Evolutionary conservation across 1,140 invertebrate genomes (phyloP).

Genomic region (Nasonia giraulti): DNA sequence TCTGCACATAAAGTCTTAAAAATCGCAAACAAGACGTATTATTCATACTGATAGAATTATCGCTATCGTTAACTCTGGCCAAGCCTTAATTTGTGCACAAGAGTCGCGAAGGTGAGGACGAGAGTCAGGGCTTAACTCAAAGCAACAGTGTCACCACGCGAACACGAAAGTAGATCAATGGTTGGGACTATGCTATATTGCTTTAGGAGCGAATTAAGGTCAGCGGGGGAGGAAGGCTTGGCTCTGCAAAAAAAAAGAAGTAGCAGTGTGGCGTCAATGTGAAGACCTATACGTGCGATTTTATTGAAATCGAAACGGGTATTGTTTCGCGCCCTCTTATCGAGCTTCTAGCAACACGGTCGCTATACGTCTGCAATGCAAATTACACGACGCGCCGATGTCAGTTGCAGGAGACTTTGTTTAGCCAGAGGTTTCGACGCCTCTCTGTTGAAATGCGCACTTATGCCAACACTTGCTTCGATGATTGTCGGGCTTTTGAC

Average conservation of each 20-base stretch:
- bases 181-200: not conserved
- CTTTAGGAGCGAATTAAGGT: slow-evolving; percentile 42
- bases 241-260: not conserved
- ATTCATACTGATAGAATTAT: not conserved
- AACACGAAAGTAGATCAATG: slow-evolving; percentile 40
- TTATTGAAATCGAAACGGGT: slow-evolving; percentile 5
- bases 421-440: not conserved
- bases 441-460: not conserved
- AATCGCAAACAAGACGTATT: not conserved
- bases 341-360: not conserved
- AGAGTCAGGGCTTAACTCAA: not conserved
- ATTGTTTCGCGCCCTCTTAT: not conserved
- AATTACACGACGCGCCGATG: not conserved
- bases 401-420: not conserved
- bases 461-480: no score
- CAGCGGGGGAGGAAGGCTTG: slow-evolving; percentile 42
- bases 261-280: not conserved
- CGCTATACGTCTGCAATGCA: not conserved
- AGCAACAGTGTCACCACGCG: slow-evolving; percentile 10
- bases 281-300: slow-evolving; percentile 37
- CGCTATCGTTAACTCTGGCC: not conserved
- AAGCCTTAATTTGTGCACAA: not conserved
- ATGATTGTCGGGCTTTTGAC: not conserved
- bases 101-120: not conserved
- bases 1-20: no score